phyloP scores from a whole-genome alignment of 2,113 vertebrate species.

The Mobula hypostoma region DNA sequence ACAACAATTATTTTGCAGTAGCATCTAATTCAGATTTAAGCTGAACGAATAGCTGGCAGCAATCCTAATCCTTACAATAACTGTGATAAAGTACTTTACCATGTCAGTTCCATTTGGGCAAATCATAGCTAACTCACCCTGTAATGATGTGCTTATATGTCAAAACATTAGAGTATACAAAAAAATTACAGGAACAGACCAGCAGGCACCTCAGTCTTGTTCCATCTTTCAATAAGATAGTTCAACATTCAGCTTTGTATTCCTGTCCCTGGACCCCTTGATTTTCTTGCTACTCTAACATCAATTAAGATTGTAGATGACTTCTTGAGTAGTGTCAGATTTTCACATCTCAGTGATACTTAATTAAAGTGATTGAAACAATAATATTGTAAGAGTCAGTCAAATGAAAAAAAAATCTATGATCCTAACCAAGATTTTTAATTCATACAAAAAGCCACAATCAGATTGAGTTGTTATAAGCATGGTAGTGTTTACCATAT shows the following conservation, averaged over 20 bases:
- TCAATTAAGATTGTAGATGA: background rate
- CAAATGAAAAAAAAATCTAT: background rate
- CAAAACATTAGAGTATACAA: background rate
- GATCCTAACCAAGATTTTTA: background rate
- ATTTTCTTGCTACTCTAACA: background rate
- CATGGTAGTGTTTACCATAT: constrained; percentile 19
- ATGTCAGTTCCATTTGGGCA: background rate
- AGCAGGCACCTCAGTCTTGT: too few species aligned
- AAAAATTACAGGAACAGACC: too few species aligned
- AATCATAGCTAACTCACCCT: background rate
- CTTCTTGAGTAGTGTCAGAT: background rate
- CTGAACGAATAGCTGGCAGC: background rate
- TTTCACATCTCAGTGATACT: background rate
- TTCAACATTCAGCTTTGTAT: too few species aligned
- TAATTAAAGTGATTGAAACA: background rate
- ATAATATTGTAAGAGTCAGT: background rate
- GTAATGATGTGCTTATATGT: background rate
- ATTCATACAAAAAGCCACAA: background rate
- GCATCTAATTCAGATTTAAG: background rate
- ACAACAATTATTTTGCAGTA: background rate
- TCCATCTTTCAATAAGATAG: too few species aligned
- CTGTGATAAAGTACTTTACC: background rate
- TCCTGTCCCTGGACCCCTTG: background rate
- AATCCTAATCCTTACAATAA: background rate
- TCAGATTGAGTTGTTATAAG: background rate